Percentiles rank a stretch among this genome's conserved stretches.
phyloP scores from a whole-genome alignment of 2,797 vertebrate genomes.

The Lutra lutra region DNA sequence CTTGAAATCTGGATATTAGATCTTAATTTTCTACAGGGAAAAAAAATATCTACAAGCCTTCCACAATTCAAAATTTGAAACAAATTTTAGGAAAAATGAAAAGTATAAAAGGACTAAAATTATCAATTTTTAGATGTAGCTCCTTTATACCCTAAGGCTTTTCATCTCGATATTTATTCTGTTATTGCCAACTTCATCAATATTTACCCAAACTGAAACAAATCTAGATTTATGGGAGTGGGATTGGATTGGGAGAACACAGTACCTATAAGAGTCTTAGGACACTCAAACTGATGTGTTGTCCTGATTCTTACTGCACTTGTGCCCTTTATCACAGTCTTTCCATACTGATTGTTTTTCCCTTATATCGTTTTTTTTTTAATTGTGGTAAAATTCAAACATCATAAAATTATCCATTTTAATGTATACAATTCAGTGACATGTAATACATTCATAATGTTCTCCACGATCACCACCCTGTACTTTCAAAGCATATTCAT shows the following conservation, averaged over 20 bases:
- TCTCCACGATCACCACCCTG: not conserved
- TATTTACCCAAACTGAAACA: not conserved
- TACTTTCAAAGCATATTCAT: not conserved
- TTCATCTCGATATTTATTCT: not conserved
- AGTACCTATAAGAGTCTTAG: not conserved
- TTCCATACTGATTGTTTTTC: not conserved
- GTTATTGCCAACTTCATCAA: not conserved
- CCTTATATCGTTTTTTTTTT: not conserved
- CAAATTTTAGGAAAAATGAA: not conserved
- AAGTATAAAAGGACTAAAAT: not conserved
- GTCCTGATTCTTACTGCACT: not conserved
- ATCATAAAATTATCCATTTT: not conserved
- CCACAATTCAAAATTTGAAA: not conserved
- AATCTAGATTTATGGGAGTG: not conserved
- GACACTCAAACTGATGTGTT: not conserved
- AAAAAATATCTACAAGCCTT: not conserved
- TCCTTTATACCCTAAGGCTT: not conserved
- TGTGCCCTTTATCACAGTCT: not conserved
- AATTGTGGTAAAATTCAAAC: not conserved
- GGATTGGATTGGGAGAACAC: not conserved
- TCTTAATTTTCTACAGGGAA: not conserved
- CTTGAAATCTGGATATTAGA: not conserved
- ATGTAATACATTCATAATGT: not conserved
- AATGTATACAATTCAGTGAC: not conserved
- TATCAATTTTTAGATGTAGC: not conserved